Evolutionary conservation across 2,797 vertebrate species (phyloP).

Genomic region (Chloroceryle amazona): DNA sequence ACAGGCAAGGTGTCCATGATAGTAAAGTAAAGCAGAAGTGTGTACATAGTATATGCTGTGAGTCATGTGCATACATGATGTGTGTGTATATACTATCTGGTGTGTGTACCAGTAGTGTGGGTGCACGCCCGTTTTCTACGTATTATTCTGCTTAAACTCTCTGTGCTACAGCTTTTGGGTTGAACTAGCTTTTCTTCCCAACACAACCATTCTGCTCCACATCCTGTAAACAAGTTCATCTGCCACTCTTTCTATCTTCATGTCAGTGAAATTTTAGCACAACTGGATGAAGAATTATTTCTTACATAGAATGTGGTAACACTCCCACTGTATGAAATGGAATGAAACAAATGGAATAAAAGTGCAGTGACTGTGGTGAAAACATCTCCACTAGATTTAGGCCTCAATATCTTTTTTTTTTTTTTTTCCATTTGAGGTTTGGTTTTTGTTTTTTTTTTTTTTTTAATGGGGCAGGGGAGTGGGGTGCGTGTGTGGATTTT

Average conservation of each 20-base stretch:
- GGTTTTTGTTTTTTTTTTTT: neutral
- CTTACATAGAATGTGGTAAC: conserved; percentile 39
- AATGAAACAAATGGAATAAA: conserved; percentile 62
- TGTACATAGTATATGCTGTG: conserved; percentile 47
- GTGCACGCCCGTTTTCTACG: conserved; percentile 23
- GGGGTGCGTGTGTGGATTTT: neutral
- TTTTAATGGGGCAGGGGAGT: neutral
- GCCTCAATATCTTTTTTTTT: neutral
- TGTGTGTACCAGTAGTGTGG: neutral
- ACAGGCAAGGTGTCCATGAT: conserved; percentile 52
- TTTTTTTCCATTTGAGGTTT: neutral
- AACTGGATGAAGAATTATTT: conserved; percentile 43
- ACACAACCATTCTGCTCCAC: neutral
- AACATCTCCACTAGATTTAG: conserved; percentile 55
- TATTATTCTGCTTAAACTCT: neutral
- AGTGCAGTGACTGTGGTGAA: conserved; percentile 61
- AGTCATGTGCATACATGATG: conserved; percentile 29
- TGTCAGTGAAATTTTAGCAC: conserved; percentile 42
- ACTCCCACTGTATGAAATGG: conserved; percentile 61
- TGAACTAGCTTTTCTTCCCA: conserved; percentile 5
- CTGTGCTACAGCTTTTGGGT: conserved; percentile 10
- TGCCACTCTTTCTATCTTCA: conserved; percentile 7
- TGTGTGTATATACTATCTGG: neutral
- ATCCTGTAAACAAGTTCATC: neutral
- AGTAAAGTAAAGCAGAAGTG: conserved; percentile 50